A percentile compares a stretch with the other conserved stretches of the same genome.
phyloP scores from a whole-genome alignment of 2,113 vertebrate genomes.

The Chaetura pelagica region DNA sequence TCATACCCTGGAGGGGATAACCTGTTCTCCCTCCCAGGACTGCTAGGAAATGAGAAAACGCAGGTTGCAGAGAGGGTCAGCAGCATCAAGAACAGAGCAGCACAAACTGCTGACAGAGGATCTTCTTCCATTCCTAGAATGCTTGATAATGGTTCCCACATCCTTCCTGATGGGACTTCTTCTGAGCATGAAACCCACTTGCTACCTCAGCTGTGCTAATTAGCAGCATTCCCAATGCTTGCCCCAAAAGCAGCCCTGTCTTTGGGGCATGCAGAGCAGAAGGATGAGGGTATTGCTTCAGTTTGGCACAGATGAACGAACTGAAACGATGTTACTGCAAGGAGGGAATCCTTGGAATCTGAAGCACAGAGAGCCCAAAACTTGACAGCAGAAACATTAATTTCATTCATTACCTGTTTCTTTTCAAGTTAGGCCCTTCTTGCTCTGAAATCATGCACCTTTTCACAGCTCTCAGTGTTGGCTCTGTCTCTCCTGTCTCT shows the following conservation, averaged over 20 bases:
- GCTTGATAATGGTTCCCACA: fast-evolving
- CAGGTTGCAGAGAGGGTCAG: neutral
- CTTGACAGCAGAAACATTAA: neutral
- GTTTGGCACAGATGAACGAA: neutral
- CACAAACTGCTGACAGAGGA: neutral
- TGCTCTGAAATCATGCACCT: neutral
- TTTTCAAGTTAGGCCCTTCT: neutral
- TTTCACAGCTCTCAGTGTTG: neutral
- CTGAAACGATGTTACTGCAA: neutral
- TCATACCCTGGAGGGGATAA: neutral
- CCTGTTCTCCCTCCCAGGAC: neutral
- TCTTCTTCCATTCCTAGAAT: neutral
- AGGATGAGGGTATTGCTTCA: neutral
- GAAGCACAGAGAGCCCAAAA: neutral
- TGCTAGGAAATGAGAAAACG: neutral
- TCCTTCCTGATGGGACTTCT: neutral
- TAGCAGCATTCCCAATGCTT: neutral
- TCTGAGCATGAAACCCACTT: neutral
- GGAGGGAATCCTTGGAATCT: neutral
- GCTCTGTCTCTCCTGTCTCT: neutral
- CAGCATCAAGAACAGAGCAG: neutral
- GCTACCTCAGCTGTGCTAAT: neutral
- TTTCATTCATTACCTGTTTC: neutral
- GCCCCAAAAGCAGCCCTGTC: neutral
- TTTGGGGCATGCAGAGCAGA: too few relatives aligned